These are phyloP conservation scores for Agelaius tricolor DNA, from an alignment of 2,113 vertebrate genomes.

Conservation along the genomic window DNA sequence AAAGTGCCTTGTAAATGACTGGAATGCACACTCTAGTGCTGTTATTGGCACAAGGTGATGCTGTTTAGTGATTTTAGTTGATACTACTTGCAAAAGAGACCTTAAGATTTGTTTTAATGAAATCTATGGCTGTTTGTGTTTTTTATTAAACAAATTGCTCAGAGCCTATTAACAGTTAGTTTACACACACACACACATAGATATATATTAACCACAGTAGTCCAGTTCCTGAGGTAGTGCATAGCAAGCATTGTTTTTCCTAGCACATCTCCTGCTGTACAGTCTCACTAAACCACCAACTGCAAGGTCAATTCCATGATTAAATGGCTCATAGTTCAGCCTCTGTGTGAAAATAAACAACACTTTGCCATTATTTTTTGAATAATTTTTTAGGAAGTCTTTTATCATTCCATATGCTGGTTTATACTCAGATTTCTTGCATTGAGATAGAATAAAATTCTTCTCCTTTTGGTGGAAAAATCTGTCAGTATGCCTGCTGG, in stretches of 20 bases:
- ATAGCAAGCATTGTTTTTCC: not conserved
- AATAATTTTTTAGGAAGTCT: not conserved
- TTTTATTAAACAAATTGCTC: not conserved
- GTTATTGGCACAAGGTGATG: not conserved
- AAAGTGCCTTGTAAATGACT: not conserved
- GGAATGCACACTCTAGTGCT: not conserved
- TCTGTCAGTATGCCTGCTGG: not conserved
- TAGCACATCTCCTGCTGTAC: not conserved
- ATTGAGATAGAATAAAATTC: not conserved
- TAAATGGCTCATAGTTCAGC: not conserved
- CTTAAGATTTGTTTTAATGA: not conserved
- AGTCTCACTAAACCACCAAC: not conserved
- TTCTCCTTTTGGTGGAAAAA: not conserved
- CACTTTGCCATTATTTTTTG: not conserved
- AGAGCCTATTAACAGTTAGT: not conserved
- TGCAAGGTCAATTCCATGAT: not conserved
- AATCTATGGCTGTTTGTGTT: not conserved
- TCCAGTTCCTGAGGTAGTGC: not conserved
- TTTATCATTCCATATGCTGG: not conserved
- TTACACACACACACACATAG: not conserved
- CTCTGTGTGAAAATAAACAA: not conserved
- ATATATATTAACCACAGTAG: accelerated
- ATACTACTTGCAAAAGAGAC: not conserved
- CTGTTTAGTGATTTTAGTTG: not conserved
- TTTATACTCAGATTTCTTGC: not conserved